phyloP scores from a whole-genome alignment of 2,113 vertebrate species.

The Callospermophilus lateralis region DNA sequence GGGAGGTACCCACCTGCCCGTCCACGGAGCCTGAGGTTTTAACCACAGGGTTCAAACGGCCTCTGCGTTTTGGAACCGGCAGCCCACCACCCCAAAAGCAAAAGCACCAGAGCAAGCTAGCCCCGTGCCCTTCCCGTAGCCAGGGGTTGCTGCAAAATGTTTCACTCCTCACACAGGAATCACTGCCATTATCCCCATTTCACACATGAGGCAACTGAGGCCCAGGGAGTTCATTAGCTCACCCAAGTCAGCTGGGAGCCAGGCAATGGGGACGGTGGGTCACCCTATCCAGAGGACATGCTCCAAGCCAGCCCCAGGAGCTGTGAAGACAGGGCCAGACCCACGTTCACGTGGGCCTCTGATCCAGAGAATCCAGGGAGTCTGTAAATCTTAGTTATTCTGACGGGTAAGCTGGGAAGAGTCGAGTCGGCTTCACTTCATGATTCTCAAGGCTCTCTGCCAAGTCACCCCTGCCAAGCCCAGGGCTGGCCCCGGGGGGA shows the following conservation, averaged over 20 bases:
- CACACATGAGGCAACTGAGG: neutral
- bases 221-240: neutral
- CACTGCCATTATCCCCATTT: neutral
- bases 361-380: neutral
- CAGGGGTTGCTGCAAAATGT: neutral
- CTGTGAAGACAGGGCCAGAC: neutral
- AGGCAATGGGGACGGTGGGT: neutral
- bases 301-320: neutral
- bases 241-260: neutral
- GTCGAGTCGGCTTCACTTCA: neutral
- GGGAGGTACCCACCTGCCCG: fast-evolving
- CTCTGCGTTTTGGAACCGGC: neutral
- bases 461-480: neutral
- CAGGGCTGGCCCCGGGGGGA: neutral
- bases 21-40: neutral
- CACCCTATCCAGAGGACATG: neutral
- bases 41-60: neutral
- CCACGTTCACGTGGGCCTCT: neutral
- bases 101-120: too few relatives aligned
- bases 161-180: neutral
- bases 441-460: neutral
- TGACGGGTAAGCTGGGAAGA: neutral
- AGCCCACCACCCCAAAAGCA: neutral
- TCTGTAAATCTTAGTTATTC: neutral
- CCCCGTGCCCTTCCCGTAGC: neutral